Evolutionary conservation across 2,113 vertebrate genomes (phyloP).

Genomic region (Tyto alba): DNA sequence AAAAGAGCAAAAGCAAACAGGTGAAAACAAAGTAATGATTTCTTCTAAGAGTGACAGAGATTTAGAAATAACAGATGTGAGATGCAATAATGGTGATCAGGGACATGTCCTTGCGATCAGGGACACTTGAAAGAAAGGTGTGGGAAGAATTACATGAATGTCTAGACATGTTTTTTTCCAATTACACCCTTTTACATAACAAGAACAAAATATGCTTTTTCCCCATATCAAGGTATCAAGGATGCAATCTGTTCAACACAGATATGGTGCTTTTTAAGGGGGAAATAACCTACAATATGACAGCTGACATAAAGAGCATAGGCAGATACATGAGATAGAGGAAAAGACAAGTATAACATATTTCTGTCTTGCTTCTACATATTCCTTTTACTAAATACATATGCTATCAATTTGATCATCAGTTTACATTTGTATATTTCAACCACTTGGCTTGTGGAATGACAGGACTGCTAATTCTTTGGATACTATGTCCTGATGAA

Average conservation of each 20-base stretch:
- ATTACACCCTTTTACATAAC: not conserved
- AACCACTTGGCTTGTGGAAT: not conserved
- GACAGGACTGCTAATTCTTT: not conserved
- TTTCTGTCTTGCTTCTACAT: not conserved
- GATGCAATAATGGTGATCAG: not conserved
- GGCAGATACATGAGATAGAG: not conserved
- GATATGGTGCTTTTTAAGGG: not conserved
- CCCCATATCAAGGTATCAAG: not conserved
- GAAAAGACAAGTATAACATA: not conserved
- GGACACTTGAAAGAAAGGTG: not conserved
- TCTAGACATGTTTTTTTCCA: not conserved
- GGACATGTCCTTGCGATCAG: not conserved
- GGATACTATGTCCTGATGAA: not conserved
- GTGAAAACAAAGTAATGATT: not conserved
- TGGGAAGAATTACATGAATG: not conserved
- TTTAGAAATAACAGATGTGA: not conserved
- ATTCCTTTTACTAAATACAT: not conserved
- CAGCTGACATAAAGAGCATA: not conserved
- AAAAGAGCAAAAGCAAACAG: not conserved
- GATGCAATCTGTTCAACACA: not conserved
- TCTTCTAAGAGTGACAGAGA: not conserved
- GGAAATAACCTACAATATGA: not conserved
- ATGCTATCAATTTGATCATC: not conserved
- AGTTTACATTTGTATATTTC: not conserved
- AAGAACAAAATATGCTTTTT: not conserved